These are phyloP conservation scores for Drosophila diplacantha DNA, from an alignment of 2,888 invertebrate genomes.

Conservation along the genomic window DNA sequence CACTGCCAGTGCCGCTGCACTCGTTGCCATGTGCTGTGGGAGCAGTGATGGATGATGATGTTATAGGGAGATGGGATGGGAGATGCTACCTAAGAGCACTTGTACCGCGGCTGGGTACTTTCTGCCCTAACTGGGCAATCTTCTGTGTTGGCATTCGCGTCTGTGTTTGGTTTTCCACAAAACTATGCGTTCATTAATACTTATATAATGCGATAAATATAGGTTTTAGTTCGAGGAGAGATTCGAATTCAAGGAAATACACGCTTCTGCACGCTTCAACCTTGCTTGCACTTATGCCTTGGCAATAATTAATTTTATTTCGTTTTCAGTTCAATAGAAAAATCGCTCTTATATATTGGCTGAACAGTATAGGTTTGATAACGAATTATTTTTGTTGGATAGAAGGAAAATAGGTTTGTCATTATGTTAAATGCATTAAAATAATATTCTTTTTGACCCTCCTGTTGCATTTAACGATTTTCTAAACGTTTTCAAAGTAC, in stretches of 20 bases:
- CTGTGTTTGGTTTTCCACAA: not conserved
- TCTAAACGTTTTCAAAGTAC: too few species aligned
- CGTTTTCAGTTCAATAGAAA: not conserved
- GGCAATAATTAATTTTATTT: too few species aligned
- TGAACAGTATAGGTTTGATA: not conserved
- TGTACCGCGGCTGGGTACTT: not conserved
- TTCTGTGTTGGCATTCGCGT: not conserved
- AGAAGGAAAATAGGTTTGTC: not conserved
- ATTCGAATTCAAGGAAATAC: constrained; percentile 2
- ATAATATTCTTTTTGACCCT: not conserved
- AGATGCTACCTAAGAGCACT: not conserved
- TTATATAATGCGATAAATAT: constrained; percentile 18
- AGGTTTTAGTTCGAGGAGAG: not conserved
- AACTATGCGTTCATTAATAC: constrained; percentile 14
- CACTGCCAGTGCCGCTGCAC: constrained; percentile 1
- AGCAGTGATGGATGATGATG: constrained; percentile 1
- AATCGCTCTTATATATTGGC: not conserved
- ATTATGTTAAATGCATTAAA: too few species aligned
- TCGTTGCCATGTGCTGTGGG: constrained; percentile 6
- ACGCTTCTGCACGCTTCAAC: not conserved
- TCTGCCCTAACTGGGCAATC: not conserved
- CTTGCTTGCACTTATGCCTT: not conserved
- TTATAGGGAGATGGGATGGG: not conserved
- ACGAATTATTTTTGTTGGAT: not conserved
- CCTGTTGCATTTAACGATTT: not conserved